phyloP scores from a whole-genome alignment of 2,888 invertebrate species.

The Aphidoletes aphidimyza region DNA sequence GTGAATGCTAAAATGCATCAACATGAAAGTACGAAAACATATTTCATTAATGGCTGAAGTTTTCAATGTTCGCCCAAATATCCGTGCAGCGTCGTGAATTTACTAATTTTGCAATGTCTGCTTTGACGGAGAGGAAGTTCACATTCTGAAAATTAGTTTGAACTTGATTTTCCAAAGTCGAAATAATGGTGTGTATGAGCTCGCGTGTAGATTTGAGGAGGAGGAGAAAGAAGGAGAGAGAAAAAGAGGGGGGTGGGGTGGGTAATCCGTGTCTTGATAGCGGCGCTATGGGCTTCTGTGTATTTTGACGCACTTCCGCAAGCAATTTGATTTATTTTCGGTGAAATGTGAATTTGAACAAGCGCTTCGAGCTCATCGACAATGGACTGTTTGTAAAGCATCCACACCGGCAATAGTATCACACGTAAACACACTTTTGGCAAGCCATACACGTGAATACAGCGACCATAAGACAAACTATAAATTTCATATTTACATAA shows the following conservation, averaged over 20 bases:
- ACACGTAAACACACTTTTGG: no score
- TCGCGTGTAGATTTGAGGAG: not conserved
- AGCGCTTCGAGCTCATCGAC: not conserved
- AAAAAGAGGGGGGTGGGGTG: no score
- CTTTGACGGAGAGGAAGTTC: not conserved
- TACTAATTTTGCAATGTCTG: slow-evolving; percentile 17
- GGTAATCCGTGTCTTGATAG: no score
- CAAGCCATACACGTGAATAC: no score
- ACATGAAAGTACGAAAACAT: not conserved
- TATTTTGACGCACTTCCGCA: slow-evolving; percentile 13
- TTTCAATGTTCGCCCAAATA: not conserved
- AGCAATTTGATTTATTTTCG: slow-evolving; percentile 25
- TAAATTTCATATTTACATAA: slow-evolving; percentile 40
- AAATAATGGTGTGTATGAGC: not conserved
- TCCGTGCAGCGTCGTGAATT: slow-evolving; percentile 32
- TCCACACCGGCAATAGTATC: no score
- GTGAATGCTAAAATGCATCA: not conserved
- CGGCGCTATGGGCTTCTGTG: not conserved
- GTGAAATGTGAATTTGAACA: not conserved
- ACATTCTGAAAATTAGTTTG: slow-evolving; percentile 23
- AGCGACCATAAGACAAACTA: not conserved
- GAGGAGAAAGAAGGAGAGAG: no score
- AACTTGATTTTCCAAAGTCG: slow-evolving; percentile 42
- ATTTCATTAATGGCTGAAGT: slow-evolving; percentile 36
- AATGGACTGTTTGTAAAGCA: no score